These are phyloP conservation scores for Regulus satrapa DNA, from an alignment of 2,113 vertebrate species.

Conservation along the genomic window DNA sequence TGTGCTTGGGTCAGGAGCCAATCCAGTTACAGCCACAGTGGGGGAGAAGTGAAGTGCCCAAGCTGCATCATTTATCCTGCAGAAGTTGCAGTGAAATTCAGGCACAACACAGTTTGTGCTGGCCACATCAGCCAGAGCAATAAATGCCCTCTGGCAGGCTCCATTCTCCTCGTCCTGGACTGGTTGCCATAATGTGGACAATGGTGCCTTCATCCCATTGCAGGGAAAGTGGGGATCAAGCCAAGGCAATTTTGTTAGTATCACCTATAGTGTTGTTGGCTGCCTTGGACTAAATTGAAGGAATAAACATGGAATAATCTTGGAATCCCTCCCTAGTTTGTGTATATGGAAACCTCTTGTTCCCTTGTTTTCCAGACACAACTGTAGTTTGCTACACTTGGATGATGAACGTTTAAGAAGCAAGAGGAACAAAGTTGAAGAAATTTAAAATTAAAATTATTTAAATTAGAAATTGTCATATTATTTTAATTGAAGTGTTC, in stretches of 20 bases:
- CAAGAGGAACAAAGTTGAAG: not conserved
- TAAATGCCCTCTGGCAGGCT: not conserved
- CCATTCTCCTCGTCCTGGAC: not conserved
- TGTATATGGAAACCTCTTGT: not conserved
- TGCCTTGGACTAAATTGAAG: not conserved
- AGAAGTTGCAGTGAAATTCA: not conserved
- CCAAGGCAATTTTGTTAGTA: not conserved
- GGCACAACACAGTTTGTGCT: not conserved
- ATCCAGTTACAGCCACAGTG: accelerated
- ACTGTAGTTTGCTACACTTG: not conserved
- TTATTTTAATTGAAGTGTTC: not conserved
- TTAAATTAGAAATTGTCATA: not conserved
- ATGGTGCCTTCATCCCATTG: not conserved
- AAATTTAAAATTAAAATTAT: not conserved
- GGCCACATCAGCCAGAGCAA: not conserved
- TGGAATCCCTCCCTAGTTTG: not conserved
- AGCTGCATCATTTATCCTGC: not conserved
- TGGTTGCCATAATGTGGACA: not conserved
- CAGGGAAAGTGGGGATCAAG: not conserved
- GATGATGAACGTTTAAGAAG: not conserved
- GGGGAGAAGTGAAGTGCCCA: not conserved
- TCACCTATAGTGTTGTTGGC: not conserved
- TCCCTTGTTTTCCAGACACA: not conserved
- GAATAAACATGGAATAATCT: not conserved
- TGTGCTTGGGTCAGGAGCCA: not conserved